phyloP scores from a whole-genome alignment of 1,140 invertebrate genomes.

The Cepaea nemoralis region DNA sequence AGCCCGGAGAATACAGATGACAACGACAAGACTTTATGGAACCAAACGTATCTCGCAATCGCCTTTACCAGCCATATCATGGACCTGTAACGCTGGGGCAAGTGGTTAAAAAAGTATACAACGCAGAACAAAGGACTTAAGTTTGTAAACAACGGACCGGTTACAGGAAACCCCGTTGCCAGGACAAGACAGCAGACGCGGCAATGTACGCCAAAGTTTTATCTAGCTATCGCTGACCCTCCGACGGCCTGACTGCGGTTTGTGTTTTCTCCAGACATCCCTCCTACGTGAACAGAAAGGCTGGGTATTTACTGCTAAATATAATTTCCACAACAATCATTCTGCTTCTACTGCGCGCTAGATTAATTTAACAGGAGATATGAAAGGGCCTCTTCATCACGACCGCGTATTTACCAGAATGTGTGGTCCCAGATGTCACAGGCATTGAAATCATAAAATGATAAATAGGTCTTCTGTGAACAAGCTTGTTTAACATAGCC shows the following conservation, averaged over 20 bases:
- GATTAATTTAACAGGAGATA: background rate
- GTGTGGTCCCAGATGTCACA: slow-evolving; percentile 2
- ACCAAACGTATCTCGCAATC: background rate
- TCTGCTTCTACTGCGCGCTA: background rate
- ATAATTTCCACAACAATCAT: background rate
- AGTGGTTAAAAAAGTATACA: background rate
- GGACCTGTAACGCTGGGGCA: background rate
- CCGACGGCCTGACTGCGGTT: background rate
- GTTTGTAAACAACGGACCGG: background rate
- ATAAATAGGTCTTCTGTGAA: background rate
- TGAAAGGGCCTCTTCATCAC: background rate
- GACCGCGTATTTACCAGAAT: background rate
- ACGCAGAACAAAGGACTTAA: background rate
- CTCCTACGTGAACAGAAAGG: background rate
- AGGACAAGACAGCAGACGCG: background rate
- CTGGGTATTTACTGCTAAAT: background rate
- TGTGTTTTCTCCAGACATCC: background rate
- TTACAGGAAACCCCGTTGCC: background rate
- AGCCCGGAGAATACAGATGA: background rate
- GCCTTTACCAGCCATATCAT: background rate
- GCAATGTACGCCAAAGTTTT: background rate
- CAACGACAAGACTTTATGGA: background rate
- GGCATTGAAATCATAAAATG: background rate
- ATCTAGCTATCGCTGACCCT: background rate
- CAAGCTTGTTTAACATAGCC: background rate